Conservation (phyloP, 2,797 vertebrate species). For the Enteromius treurensis region DNA sequence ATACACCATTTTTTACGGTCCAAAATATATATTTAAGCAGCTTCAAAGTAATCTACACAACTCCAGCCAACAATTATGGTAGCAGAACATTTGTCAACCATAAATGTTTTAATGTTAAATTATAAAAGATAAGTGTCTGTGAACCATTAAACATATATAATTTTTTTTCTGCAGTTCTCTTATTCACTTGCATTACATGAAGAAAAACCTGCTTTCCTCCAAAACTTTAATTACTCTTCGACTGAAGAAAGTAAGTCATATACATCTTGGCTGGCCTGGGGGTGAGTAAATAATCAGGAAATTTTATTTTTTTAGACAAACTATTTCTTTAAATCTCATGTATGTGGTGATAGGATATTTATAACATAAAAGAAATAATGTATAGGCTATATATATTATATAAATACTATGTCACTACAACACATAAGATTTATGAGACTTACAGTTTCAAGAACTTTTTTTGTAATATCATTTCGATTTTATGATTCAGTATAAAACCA, state of each 20-base stretch:
- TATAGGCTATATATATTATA: neutral
- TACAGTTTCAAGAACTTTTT: neutral
- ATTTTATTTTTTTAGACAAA: neutral
- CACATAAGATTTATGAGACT: neutral
- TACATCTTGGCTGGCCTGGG: neutral
- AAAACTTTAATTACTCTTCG: neutral
- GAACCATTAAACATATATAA: neutral
- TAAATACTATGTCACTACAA: neutral
- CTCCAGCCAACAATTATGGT: neutral
- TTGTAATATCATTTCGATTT: neutral
- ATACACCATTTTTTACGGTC: neutral
- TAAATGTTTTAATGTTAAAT: neutral
- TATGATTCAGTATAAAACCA: neutral
- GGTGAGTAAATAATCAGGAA: slow-evolving; percentile 1
- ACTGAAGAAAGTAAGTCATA: neutral
- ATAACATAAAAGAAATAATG: neutral
- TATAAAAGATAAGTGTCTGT: neutral
- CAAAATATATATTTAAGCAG: neutral
- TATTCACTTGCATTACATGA: neutral
- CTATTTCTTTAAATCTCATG: neutral
- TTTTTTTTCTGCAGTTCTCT: neutral
- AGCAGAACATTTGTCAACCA: neutral
- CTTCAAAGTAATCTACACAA: neutral
- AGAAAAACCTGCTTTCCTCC: neutral
- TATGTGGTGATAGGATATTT: neutral